Evolutionary conservation across 1,140 invertebrate genomes (phyloP), one percentile per base, ranked within the genome.

Genomic region (Eciton burchellii): DNA sequence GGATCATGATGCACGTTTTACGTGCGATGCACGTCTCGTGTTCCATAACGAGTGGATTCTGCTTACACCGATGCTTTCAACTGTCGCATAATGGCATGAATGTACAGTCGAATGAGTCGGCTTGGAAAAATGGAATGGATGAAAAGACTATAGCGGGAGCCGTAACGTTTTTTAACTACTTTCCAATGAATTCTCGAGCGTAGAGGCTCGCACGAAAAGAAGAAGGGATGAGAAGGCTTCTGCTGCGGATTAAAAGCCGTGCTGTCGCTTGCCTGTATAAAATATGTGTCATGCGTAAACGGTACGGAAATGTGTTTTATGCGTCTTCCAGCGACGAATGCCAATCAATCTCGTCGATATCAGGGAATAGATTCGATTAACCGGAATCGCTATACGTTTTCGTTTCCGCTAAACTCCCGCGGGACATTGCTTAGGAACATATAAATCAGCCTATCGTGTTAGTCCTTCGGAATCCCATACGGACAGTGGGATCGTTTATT

Each of bases 321-420:
- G 43, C 62, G 24, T 41, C 35, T 43, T 56, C 1, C 19, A 68
- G 16, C 21, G 84, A 70, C 77, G 54, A 11, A 47, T 41, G 62
- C 56, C 84, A 82, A 83, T 70, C 81, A 52, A 12, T 12, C 11
- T 14, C 6, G n/a, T 41, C 41, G 71, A 83, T 81, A 81, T 59
- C 56, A 26, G 54, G 49, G 63, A 81, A 89, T 76, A 52, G 26
- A 76, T 85, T 89, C 85, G 84, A 91, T 87, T 82, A 81, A 73
- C 79, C 81, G 21, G 56, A 81, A 81, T 84, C 56, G 72, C 59
- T n/a, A 21, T 72, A 82, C 59, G 63, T 85, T 82, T 86, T 77
- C 57, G 73, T 89, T 87, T 66, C 62, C 59, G 43, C 54, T 19
- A 12, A 24, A 24, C 47, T 59, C 66, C 24, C 60, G 0, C 6